Percentiles rank a stretch among this genome's conserved stretches.
phyloP scores from a whole-genome alignment of 2,797 vertebrate genomes.

The Danio choprae region DNA sequence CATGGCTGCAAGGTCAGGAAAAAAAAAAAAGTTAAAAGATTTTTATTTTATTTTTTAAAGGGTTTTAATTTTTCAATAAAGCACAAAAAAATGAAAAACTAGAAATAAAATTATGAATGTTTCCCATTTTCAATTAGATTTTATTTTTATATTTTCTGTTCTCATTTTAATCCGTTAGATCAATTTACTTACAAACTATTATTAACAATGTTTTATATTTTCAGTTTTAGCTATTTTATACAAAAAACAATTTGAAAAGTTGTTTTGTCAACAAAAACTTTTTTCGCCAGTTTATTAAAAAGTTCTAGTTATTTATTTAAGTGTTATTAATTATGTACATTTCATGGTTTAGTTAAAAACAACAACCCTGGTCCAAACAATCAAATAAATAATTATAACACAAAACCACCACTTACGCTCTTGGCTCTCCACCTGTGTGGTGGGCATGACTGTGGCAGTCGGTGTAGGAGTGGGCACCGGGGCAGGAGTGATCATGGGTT shows the following conservation, averaged over 20 bases:
- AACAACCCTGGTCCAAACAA: no score
- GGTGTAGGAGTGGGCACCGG: slow-evolving; percentile 93
- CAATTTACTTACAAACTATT: no score
- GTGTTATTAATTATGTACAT: not conserved
- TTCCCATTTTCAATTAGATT: no score
- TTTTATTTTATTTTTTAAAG: no score
- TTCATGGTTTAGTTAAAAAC: not conserved
- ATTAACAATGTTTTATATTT: not conserved
- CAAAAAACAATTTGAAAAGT: not conserved
- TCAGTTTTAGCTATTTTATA: not conserved
- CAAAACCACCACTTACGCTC: slow-evolving; percentile 81
- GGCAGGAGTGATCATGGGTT: slow-evolving; percentile 97
- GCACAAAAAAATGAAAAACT: no score
- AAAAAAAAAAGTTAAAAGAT: no score
- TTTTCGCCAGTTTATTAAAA: not conserved
- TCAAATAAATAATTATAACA: not conserved
- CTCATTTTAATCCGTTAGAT: no score
- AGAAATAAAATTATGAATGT: no score
- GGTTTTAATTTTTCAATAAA: no score
- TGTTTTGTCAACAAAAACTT: not conserved
- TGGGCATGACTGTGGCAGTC: slow-evolving; percentile 98
- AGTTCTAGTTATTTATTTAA: not conserved
- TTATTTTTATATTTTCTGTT: no score
- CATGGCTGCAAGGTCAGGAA: slow-evolving; percentile 79
- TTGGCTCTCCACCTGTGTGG: slow-evolving; percentile 95